phyloP scores from a whole-genome alignment of 2,888 invertebrate species.

The Allacma fusca region DNA sequence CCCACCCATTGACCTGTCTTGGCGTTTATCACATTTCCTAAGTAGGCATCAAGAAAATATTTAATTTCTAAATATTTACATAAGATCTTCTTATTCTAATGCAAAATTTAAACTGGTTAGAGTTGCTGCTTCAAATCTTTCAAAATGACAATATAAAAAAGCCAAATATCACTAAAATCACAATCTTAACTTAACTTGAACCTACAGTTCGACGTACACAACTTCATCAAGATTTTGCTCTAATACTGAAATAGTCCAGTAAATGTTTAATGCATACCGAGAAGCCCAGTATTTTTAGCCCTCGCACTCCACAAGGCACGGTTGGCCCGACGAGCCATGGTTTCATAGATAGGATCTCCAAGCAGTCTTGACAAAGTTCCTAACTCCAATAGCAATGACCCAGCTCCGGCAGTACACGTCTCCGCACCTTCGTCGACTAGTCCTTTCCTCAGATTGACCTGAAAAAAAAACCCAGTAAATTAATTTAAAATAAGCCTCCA shows the following conservation, averaged over 20 bases:
- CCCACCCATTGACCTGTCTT: slow-evolving; percentile 72
- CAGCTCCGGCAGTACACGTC: slow-evolving; percentile 73
- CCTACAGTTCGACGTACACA: no score
- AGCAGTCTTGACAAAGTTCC: slow-evolving; percentile 70
- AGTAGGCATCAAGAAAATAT: background rate
- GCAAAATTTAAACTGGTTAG: no score
- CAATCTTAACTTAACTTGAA: no score
- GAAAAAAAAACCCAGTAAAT: background rate
- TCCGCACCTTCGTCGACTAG: slow-evolving; percentile 68
- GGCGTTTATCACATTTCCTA: slow-evolving; percentile 72
- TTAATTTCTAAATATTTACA: no score
- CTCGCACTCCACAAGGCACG: slow-evolving; percentile 68
- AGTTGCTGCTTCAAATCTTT: no score
- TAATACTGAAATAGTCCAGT: no score
- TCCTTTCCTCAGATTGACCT: slow-evolving; percentile 69
- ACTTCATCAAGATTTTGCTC: no score
- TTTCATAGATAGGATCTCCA: slow-evolving; percentile 70
- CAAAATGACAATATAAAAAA: slow-evolving; percentile 17
- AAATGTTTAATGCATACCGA: slow-evolving; percentile 65
- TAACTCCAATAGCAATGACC: slow-evolving; percentile 71
- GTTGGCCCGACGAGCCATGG: slow-evolving; percentile 69
- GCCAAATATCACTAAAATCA: no score
- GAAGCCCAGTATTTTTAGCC: slow-evolving; percentile 69
- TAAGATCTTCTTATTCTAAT: no score
- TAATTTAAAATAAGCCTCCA: no score